These are phyloP conservation scores for Tragelaphus eurycerus DNA, from an alignment of 2,797 vertebrate genomes.

Conservation along the genomic window DNA sequence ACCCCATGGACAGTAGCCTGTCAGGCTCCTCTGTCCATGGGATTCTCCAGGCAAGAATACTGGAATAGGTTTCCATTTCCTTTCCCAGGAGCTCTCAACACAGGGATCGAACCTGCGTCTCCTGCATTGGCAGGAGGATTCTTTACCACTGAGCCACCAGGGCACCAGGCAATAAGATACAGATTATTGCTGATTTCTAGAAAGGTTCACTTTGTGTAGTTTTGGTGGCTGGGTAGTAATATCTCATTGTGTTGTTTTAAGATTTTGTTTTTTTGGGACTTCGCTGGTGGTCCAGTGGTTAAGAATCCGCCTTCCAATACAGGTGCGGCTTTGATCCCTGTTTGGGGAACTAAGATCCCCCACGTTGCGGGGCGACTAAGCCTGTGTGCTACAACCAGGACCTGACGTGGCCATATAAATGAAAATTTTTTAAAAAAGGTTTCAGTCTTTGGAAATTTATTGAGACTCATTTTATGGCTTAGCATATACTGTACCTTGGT, in stretches of 20 bases:
- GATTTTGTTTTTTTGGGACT: background rate
- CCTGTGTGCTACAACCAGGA: background rate
- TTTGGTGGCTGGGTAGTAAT: background rate
- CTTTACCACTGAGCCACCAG: background rate
- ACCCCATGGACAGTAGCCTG: background rate
- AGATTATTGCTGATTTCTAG: background rate
- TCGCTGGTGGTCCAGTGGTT: background rate
- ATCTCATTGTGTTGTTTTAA: background rate
- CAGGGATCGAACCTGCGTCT: background rate
- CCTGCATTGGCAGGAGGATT: background rate
- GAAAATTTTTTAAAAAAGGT: background rate
- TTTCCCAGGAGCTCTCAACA: background rate
- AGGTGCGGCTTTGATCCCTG: background rate
- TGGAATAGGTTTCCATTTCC: background rate
- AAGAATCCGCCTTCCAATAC: background rate
- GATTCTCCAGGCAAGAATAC: background rate
- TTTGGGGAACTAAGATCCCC: background rate
- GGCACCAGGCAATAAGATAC: background rate
- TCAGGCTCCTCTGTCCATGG: background rate
- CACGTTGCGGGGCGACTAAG: accelerated
- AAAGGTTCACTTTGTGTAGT: background rate
- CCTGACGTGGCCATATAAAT: background rate
- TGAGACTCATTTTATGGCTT: background rate
- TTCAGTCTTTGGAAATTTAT: background rate
- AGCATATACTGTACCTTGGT: background rate